Base-by-base conservation (phyloP, 2,797 vertebrate genomes). In the Pseudomugil gertrudae region DNA sequence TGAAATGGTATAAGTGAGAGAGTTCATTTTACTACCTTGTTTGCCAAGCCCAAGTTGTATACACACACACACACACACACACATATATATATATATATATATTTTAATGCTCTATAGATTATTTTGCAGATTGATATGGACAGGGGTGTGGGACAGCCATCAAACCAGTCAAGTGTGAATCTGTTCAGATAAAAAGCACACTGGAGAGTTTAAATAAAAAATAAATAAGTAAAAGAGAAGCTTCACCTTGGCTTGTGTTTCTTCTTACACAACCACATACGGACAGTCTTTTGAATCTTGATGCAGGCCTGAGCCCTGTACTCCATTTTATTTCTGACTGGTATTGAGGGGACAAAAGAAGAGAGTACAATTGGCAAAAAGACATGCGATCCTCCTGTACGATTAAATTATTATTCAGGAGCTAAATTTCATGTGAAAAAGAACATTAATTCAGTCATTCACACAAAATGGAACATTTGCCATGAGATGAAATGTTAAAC, bases 181-280 rank as follows among this genome's bases (percentile, higher is more conserved):
- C 65, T 5, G 29, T 65, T 77, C 63, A 50, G 79, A 80, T 52
- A 69, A 57, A 78, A 73, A 56, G 47, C 33, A 64, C 26, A 38
- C 32, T 48, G 23, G 56, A n/a, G 3, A 35, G 26, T 57, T 54
- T 6, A 8, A 65, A 45, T 11, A 59, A 15, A 29, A 43, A 57
- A 24, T 52, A 52, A 29, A 83, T 33, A 76, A 59, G n/a, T 19
- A 43, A 64, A 51, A 53, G 40, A 38, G 23, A 27, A 77, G 43
- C 90, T 96, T 94, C 91, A 99, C 98, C 98, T 96, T 56, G 97
- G 95, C 93, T 95, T 97, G 88, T 99, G 96, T 86, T 96, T 96
- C 84, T 90, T 96, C 89, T 95, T 96, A 90, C 96, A 97, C 83
- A 99, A 92, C 97, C 97, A 99, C 98, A 99, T 99, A 64, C 98